These are phyloP conservation scores for Nemopilema nomurai DNA, from an alignment of 30 jellyfish, hydroid and myxozoan species.

Conservation along the genomic window DNA sequence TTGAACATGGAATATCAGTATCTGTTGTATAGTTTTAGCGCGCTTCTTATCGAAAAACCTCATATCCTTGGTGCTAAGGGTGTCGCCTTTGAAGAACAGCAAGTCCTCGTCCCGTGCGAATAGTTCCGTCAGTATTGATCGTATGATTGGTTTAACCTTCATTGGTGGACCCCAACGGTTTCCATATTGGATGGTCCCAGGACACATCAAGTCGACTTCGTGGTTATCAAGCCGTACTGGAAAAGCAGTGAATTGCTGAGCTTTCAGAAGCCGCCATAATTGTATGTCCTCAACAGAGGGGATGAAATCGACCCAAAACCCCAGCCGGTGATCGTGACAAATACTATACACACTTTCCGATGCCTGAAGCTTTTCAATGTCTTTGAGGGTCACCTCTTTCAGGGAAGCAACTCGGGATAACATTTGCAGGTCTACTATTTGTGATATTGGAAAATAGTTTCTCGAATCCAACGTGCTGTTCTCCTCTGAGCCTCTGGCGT, in stretches of 20 bases:
- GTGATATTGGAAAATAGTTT: constrained; percentile 49
- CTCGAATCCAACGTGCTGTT: not conserved
- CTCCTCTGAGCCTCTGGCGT: not conserved
- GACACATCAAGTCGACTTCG: constrained; percentile 70
- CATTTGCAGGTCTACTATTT: constrained; percentile 53
- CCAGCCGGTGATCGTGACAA: constrained; percentile 90
- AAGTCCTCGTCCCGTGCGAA: constrained; percentile 68
- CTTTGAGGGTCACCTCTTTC: constrained; percentile 22
- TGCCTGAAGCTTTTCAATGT: not conserved
- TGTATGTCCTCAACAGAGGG: constrained; percentile 89
- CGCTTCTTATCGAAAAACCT: constrained; percentile 81
- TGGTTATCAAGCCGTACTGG: constrained; percentile 47
- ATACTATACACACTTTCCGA: constrained; percentile 39
- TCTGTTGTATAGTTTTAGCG: constrained; percentile 67
- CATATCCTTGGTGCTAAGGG: constrained; percentile 79
- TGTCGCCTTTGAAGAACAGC: constrained; percentile 77
- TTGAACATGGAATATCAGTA: constrained; percentile 73
- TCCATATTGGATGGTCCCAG: constrained; percentile 77
- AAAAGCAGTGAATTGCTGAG: constrained; percentile 84
- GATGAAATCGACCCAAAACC: constrained; percentile 91
- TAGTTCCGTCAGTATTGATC: constrained; percentile 88
- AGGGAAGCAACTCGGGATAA: constrained; percentile 57
- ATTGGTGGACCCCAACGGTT: constrained; percentile 97
- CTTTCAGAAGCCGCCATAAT: constrained; percentile 76
- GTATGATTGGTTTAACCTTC: constrained; percentile 66